phyloP scores from a whole-genome alignment of 2,797 vertebrate genomes.

The Smutsia gigantea region DNA sequence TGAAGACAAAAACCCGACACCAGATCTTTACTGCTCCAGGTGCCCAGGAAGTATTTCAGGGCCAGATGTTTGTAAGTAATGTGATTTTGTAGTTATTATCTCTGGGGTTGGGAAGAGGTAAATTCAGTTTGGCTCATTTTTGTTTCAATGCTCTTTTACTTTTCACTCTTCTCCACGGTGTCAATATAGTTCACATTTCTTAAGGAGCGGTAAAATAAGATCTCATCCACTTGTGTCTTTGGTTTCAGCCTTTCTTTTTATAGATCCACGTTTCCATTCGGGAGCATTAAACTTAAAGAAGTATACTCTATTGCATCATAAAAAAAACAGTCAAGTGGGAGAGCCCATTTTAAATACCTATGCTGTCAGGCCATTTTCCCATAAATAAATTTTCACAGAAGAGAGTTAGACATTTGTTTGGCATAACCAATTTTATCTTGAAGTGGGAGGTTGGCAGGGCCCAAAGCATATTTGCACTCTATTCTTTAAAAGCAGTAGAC shows the following conservation, averaged over 20 bases:
- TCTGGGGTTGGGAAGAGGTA: conserved; percentile 57
- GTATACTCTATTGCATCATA: conserved; percentile 37
- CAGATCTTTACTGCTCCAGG: conserved; percentile 68
- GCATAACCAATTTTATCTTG: conserved; percentile 75
- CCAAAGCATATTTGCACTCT: conserved; percentile 58
- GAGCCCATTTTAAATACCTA: conserved; percentile 59
- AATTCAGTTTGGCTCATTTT: conserved; percentile 72
- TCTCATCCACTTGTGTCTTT: conserved; percentile 60
- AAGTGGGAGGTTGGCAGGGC: conserved; percentile 65
- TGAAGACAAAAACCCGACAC: conserved; percentile 74
- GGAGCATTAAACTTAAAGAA: conserved; percentile 74
- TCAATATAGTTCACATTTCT: conserved; percentile 72
- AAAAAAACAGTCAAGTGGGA: conserved; percentile 69
- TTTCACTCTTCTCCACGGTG: conserved; percentile 48
- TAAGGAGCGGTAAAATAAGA: conserved; percentile 64
- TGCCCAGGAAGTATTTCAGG: conserved; percentile 28
- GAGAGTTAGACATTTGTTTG: conserved; percentile 77
- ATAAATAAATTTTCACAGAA: conserved; percentile 64
- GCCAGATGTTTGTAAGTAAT: conserved; percentile 76
- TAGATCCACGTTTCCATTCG: conserved; percentile 68
- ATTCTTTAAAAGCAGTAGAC: conserved; percentile 76
- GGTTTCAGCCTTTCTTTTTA: conserved; percentile 75
- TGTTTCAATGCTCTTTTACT: conserved; percentile 68
- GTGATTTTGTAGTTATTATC: conserved; percentile 61
- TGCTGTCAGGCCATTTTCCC: conserved; percentile 70